Evolutionary conservation across 2,888 invertebrate genomes (phyloP), one percentile per base, ranked within the genome.

Genomic region (Phlogophora meticulosa): DNA sequence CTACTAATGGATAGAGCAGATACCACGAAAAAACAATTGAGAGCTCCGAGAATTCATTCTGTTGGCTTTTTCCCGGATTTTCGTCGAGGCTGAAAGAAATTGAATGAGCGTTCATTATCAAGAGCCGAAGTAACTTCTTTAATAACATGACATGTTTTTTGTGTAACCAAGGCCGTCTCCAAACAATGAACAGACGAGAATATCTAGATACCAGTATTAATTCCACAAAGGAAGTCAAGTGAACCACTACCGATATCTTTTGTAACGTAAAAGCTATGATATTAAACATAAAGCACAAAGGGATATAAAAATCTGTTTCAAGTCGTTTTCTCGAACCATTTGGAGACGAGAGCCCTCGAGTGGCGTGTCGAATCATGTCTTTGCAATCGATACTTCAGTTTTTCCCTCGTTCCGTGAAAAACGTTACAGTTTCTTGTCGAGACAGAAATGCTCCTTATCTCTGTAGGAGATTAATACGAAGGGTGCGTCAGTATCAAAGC

Each of bases 311-410:
- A 82, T 82, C 80, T 72, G 71, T 80, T 78, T 78, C 74, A 82
- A 78, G 81, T 72, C 71, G 76, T 78, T 76, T 75, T 63, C 60
- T 62, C 58, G 53, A 75, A 78, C 77, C 78, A 80, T 82, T 82
- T 78, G 65, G 67, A 81, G 74, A 68, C 62, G 62, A 66, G 77
- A 60, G 77, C 72, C 59, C 70, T 80, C 63, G 73, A 80, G 75
- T 85, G 80, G 81, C 83, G 85, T 87, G 87, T 89, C 86, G 83
- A 85, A 86, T 85, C 85, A 87, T 76, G 71, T 79, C 81, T 71
- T 67, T 57, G 64, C 79, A 89, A 90, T 91, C 90, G 90, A 90
- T 90, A 85, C 88, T 88, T 81, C 81, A 88, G 81, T 85, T 87
- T 88, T 88, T 88, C 82, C 79, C 72, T 74, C 76, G 68, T 66